These are phyloP conservation scores for Columbina picui DNA, from an alignment of 2,113 vertebrate species.

Conservation along the genomic window DNA sequence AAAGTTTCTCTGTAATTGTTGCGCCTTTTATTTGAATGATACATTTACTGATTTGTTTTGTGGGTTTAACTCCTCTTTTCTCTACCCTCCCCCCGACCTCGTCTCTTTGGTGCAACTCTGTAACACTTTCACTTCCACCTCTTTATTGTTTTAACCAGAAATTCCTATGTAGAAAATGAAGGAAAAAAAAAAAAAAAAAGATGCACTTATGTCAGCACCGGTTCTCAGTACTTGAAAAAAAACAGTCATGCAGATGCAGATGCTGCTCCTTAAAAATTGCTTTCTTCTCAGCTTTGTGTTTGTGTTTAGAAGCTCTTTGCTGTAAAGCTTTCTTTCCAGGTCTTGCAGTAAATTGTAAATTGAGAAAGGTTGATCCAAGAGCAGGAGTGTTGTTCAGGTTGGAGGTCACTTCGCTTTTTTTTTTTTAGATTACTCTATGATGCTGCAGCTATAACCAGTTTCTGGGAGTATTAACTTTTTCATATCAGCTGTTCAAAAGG, in stretches of 20 bases:
- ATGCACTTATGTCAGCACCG: not conserved
- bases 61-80: not conserved
- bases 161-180: not conserved
- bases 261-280: not conserved
- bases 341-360: not conserved
- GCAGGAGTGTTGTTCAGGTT: not conserved
- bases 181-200: no score
- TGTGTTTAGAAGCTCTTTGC: not conserved
- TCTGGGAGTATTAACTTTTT: not conserved
- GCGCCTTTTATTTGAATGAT: not conserved
- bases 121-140: not conserved
- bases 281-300: not conserved
- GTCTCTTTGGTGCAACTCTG: not conserved
- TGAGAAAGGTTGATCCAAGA: not conserved
- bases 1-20: conserved; percentile 26
- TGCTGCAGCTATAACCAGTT: not conserved
- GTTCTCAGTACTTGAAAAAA: not conserved
- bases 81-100: not conserved
- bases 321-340: not conserved
- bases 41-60: not conserved
- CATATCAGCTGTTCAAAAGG: not conserved
- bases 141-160: not conserved
- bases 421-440: not conserved
- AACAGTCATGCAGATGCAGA: not conserved
- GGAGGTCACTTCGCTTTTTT: not conserved